These are phyloP conservation scores for Drosophila jambulina DNA, from an alignment of 1,140 invertebrate genomes.

Conservation along the genomic window DNA sequence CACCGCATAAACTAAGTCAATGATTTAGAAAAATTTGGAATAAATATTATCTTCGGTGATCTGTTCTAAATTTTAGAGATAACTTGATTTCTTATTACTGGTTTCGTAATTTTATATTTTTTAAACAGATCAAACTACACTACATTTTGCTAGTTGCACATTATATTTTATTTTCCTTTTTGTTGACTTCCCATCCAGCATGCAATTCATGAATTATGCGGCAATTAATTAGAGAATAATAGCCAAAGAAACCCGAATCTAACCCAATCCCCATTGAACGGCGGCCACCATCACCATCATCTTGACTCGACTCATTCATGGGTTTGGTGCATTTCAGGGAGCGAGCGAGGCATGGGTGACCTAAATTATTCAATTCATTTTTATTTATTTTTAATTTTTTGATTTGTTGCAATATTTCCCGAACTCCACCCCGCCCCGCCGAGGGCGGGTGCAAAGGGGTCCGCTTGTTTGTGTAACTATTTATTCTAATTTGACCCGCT, in stretches of 20 bases:
- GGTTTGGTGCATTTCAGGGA: conserved; percentile 21
- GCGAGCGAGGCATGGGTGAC: conserved; percentile 60
- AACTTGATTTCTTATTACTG: neutral
- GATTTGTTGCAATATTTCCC: conserved; percentile 78
- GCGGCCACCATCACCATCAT: conserved; percentile 29
- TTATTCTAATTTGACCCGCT: conserved; percentile 85
- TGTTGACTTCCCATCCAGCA: conserved; percentile 10
- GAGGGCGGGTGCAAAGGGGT: conserved; percentile 61
- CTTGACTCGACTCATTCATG: conserved; percentile 41
- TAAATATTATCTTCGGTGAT: neutral
- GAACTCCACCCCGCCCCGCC: neutral
- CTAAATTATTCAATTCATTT: conserved; percentile 84
- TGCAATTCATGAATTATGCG: conserved; percentile 72
- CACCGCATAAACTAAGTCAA: neutral
- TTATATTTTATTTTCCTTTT: neutral
- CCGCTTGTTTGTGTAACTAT: conserved; percentile 82
- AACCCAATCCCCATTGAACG: conserved; percentile 31
- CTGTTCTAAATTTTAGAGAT: neutral
- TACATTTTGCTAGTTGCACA: neutral
- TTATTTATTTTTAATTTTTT: conserved; percentile 85
- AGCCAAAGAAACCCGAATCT: conserved; percentile 23
- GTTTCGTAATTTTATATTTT: neutral
- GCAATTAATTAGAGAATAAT: conserved; percentile 68
- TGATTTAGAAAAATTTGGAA: neutral
- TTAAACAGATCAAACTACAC: neutral